These are phyloP conservation scores for Archips xylosteana DNA, from an alignment of 2,888 invertebrate species.

Conservation along the genomic window DNA sequence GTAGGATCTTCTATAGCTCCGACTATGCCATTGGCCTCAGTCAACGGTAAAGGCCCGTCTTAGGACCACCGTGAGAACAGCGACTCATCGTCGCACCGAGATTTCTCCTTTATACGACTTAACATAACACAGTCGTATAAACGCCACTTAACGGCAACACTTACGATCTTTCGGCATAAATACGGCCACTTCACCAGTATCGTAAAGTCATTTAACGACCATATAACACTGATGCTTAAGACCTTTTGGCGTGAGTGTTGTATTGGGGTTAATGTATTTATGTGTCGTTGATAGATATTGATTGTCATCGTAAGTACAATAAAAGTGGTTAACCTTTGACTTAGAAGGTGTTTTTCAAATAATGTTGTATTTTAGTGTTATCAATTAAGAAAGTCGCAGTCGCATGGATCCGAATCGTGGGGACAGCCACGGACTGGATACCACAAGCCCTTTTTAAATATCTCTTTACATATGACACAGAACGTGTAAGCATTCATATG, in stretches of 20 bases:
- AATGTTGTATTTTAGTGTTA: background rate
- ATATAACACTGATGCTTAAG: slow-evolving; percentile 50
- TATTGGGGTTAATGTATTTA: slow-evolving; percentile 19
- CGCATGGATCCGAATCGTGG: no score
- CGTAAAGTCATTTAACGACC: slow-evolving; percentile 33
- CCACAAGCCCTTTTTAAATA: no score
- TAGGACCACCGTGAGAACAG: slow-evolving; percentile 49
- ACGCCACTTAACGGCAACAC: slow-evolving; percentile 50
- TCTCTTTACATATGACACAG: no score
- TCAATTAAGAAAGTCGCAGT: background rate
- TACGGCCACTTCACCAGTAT: background rate
- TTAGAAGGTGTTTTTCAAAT: slow-evolving; percentile 10
- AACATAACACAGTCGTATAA: slow-evolving; percentile 44
- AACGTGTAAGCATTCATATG: no score
- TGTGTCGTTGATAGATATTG: slow-evolving; percentile 15
- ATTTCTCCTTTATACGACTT: slow-evolving; percentile 44
- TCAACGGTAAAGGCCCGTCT: slow-evolving; percentile 22
- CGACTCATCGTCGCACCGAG: slow-evolving; percentile 48
- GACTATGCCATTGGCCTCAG: background rate
- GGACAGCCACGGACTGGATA: no score
- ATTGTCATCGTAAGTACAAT: slow-evolving; percentile 12
- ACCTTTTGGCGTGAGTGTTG: background rate
- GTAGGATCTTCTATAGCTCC: slow-evolving; percentile 15
- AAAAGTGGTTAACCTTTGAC: slow-evolving; percentile 18
- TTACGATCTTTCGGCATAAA: slow-evolving; percentile 3